Base-by-base conservation (phyloP, 2,797 vertebrate genomes). In the Podarcis lilfordi region DNA sequence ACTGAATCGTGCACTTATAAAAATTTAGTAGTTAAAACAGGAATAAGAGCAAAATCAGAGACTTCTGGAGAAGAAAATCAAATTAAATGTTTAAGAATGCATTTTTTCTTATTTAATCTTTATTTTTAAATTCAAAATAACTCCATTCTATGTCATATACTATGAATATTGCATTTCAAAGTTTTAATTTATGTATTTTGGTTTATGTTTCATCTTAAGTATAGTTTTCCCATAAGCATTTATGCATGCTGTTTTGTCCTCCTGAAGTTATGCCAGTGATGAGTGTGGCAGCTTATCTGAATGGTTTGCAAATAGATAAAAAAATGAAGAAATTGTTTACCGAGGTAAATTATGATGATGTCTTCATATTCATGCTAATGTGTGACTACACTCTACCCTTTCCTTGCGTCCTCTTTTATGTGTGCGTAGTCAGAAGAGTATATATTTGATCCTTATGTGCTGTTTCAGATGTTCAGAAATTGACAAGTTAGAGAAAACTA, bases 361-460 rank as follows among this genome's bases (percentile, higher is more conserved):
- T 78, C 84, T 87, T 93, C 92, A 87, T 94, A 94, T 92, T 85
- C 78, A 83, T 29, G 4, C 71, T 86, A 72, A 82, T 94, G 80
- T 85, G 81, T 88, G 76, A 80, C 80, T 91, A 71, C 90, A 92
- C 35, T 91, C 43, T 37, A 40, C 15, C 8, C 32, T 43, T 86
- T 91, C 92, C 91, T 88, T 89, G 86, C 72, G 50, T 86, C 87
- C 84, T 91, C 80, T 94, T 95, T 94, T 79, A 86, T 84, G 89
- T 84, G 8, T 0, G 82, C 40, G 64, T 86, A 80, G n/a, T 81
- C 13, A 88, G 45, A 72, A 80, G 82, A 89, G 55, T 8, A 82
- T 4, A 21, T 37, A 37, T 80, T 85, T 89, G 90, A 94, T 94
- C 92, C 92, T 95, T 92, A 95, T 93, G 64, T 91, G 87, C 72